Evolutionary conservation across 2,113 vertebrate species (phyloP).

Genomic region (Crotalus viridis): DNA sequence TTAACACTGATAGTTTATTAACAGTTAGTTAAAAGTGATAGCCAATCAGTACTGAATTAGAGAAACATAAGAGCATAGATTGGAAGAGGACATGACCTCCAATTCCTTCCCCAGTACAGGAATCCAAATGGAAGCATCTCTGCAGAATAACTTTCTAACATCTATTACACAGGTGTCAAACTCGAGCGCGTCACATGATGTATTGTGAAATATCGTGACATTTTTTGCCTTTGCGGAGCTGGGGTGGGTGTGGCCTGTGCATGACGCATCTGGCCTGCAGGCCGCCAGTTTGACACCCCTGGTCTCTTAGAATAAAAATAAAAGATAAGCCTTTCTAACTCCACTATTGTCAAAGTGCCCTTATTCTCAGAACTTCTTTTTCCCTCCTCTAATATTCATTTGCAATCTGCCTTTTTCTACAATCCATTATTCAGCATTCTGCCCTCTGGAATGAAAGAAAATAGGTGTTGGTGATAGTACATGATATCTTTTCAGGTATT

Average conservation of each 20-base stretch:
- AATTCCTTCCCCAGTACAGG: not conserved
- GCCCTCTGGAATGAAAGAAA: not conserved
- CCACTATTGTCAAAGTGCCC: not conserved
- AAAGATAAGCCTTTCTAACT: not conserved
- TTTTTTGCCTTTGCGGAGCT: no score
- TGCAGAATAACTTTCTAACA: not conserved
- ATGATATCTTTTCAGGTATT: not conserved
- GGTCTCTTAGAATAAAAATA: not conserved
- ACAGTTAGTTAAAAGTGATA: not conserved
- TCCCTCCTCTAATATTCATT: not conserved
- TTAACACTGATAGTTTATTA: not conserved
- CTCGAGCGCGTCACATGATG: no score
- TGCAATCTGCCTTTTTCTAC: not conserved
- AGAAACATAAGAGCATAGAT: not conserved
- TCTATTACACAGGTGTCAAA: no score
- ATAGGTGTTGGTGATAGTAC: not conserved
- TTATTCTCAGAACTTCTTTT: not conserved
- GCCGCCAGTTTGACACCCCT: no score
- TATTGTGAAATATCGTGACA: no score
- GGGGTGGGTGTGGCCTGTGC: no score
- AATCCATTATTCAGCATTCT: not conserved
- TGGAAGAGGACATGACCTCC: not conserved
- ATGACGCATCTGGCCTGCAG: no score
- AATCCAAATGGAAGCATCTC: not conserved
- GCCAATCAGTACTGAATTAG: not conserved